Evolutionary conservation across 2,888 invertebrate species (phyloP).

Genomic region (Buathra laborator): DNA sequence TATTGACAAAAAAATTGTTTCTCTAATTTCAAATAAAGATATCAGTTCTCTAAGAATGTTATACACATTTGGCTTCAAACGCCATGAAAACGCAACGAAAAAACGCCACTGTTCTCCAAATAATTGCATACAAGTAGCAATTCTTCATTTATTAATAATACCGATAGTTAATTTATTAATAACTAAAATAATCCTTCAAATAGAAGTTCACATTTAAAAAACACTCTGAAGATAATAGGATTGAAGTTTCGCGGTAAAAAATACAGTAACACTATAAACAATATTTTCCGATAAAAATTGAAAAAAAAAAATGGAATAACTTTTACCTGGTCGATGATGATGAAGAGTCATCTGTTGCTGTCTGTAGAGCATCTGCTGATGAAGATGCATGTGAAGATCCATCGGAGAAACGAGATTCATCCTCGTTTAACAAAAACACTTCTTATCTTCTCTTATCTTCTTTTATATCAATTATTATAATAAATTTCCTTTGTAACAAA

Average conservation of each 20-base stretch:
- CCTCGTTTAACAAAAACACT: conserved; percentile 52
- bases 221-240: too few relatives aligned
- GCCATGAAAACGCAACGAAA: too few relatives aligned
- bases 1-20: too few relatives aligned
- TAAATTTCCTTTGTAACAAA: conserved; percentile 19
- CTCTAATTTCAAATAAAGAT: too few relatives aligned
- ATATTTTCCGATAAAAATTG: background rate
- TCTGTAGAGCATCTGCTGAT: conserved; percentile 74
- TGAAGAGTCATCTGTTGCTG: conserved; percentile 75
- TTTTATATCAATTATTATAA: background rate
- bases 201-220: too few relatives aligned
- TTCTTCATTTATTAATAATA: too few relatives aligned
- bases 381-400: conserved; percentile 74
- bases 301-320: background rate
- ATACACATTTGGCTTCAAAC: too few relatives aligned
- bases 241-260: background rate
- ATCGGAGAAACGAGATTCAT: conserved; percentile 74
- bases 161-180: too few relatives aligned
- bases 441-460: conserved; percentile 18
- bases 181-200: too few relatives aligned
- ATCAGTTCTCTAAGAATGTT: too few relatives aligned
- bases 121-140: too few relatives aligned
- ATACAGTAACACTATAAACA: background rate
- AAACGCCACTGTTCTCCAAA: too few relatives aligned
- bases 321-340: conserved; percentile 68